These are phyloP conservation scores for Clarias macrocephalus DNA, from an alignment of 2,113 vertebrate genomes.

Conservation along the genomic window DNA sequence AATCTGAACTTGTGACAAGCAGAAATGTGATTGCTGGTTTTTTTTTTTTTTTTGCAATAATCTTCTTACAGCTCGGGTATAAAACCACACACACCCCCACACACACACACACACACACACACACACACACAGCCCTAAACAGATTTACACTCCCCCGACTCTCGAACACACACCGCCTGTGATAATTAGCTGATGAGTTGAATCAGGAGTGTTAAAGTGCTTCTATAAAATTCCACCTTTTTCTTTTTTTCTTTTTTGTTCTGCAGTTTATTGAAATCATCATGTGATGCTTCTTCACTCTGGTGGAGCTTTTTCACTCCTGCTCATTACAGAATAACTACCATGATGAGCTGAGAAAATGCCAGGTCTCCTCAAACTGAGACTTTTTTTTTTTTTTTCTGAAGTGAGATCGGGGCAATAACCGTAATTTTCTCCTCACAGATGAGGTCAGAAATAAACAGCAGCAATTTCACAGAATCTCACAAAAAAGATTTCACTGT, in stretches of 20 bases:
- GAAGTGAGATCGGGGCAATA: not conserved
- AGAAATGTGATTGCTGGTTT: not conserved
- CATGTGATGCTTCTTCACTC: not conserved
- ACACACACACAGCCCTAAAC: not conserved
- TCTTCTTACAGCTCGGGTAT: not conserved
- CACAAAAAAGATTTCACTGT: not conserved
- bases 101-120: not conserved
- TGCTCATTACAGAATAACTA: not conserved
- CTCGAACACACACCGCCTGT: not conserved
- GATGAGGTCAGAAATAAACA: not conserved
- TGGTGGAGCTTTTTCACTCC: not conserved
- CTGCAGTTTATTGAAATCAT: not conserved
- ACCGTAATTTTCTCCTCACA: not conserved
- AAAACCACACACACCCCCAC: not conserved
- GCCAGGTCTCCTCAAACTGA: not conserved
- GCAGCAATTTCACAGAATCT: not conserved
- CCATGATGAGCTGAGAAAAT: not conserved
- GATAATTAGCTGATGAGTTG: not conserved
- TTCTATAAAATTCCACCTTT: not conserved
- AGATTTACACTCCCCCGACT: not conserved
- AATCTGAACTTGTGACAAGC: not conserved
- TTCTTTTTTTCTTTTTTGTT: not conserved
- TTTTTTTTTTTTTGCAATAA: too few relatives aligned
- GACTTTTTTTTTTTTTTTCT: not conserved
- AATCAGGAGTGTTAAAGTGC: not conserved